phyloP scores from a whole-genome alignment of 2,113 vertebrate species.

The Callorhinus ursinus region DNA sequence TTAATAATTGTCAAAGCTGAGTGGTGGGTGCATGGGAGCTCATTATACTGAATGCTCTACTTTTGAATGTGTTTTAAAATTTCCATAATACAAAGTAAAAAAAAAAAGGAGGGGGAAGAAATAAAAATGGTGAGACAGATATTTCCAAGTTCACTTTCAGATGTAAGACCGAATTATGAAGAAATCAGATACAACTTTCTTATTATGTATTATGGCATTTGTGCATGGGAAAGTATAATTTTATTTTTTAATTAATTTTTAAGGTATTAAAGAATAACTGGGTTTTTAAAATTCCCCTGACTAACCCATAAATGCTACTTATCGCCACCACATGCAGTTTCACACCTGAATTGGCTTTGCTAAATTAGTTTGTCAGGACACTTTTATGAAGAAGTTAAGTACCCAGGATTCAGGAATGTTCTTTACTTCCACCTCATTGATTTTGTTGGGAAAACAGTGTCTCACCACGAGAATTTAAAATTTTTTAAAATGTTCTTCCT shows the following conservation, averaged over 20 bases:
- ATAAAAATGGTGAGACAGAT: background rate
- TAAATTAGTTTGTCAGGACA: background rate
- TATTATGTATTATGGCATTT: background rate
- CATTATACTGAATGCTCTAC: background rate
- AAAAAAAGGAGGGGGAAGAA: background rate
- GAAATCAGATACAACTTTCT: background rate
- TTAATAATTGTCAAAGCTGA: background rate
- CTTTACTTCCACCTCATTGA: background rate
- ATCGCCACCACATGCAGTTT: background rate
- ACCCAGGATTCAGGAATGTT: background rate
- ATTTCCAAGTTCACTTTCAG: background rate
- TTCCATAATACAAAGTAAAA: background rate
- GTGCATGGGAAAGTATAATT: background rate
- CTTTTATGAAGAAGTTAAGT: background rate
- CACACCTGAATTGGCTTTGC: background rate
- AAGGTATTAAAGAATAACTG: background rate
- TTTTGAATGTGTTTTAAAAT: constrained; percentile 14
- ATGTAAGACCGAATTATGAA: background rate
- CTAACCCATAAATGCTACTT: background rate
- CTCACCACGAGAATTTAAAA: background rate
- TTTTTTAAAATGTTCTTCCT: background rate
- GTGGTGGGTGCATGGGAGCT: background rate
- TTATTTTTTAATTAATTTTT: constrained; percentile 20
- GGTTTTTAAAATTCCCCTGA: background rate
- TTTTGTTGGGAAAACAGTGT: constrained; percentile 19